Percentiles rank a stretch among this genome's conserved stretches.
Evolutionary conservation across 2,797 vertebrate genomes (phyloP).

Genomic region (Xiphophorus birchmanni): DNA sequence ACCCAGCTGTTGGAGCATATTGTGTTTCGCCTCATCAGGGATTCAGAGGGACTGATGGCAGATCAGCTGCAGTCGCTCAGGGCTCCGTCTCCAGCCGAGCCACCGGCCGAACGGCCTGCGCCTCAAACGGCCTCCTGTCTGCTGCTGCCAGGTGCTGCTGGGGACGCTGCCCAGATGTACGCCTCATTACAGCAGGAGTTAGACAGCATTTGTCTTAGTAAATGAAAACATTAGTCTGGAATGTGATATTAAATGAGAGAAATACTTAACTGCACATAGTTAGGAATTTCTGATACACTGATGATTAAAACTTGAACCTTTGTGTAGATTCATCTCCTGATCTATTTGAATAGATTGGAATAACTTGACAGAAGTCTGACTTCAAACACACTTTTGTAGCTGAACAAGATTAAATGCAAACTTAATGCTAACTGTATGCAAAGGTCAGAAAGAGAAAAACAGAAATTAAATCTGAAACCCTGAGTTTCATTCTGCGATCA

Average conservation of each 20-base stretch:
- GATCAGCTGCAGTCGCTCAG: conserved; percentile 58
- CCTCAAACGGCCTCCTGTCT: conserved; percentile 38
- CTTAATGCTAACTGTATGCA: conserved; percentile 44
- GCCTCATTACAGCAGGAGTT: conserved; percentile 13
- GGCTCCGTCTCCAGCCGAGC: conserved; percentile 62
- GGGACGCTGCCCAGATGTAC: conserved; percentile 48
- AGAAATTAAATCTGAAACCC: conserved; percentile 65
- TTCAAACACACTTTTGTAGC: neutral
- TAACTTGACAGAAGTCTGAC: neutral
- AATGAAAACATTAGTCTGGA: conserved; percentile 28
- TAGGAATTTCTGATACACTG: neutral
- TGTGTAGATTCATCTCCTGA: neutral
- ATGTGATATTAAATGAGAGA: conserved; percentile 11
- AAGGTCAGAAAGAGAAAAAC: conserved; percentile 55
- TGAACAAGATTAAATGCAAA: conserved; percentile 49
- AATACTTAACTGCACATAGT: neutral
- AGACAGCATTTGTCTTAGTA: conserved; percentile 18
- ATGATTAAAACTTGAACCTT: neutral
- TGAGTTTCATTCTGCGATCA: conserved; percentile 62
- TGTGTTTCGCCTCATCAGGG: conserved; percentile 70
- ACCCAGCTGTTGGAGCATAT: conserved; percentile 75
- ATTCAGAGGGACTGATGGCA: conserved; percentile 63
- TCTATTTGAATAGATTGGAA: neutral
- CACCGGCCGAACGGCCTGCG: conserved; percentile 11
- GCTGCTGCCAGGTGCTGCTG: conserved; percentile 53